Evolutionary conservation across 2,113 vertebrate species (phyloP).

Genomic region (Chiloscyllium plagiosum): DNA sequence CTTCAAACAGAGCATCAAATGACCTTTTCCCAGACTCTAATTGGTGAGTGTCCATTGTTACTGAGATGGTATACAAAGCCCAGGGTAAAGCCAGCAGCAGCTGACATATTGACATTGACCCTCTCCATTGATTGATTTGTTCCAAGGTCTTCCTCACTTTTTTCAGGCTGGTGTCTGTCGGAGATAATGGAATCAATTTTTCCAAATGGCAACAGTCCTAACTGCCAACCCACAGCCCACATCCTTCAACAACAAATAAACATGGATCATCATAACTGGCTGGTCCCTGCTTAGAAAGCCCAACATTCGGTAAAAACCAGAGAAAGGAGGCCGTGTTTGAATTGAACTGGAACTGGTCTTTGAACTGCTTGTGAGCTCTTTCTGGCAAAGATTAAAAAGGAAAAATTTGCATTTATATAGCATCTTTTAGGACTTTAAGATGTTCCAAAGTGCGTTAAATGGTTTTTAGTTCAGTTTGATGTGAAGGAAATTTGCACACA

Average conservation of each 20-base stretch:
- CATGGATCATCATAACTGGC: background rate
- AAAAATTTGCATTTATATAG: background rate
- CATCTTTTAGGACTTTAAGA: background rate
- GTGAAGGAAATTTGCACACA: background rate
- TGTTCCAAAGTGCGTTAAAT: background rate
- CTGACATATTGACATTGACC: constrained; percentile 14
- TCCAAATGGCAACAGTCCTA: constrained; percentile 22
- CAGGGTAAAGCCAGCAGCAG: background rate
- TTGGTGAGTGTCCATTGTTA: background rate
- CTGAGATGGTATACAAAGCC: background rate
- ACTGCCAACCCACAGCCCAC: constrained; percentile 32
- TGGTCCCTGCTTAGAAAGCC: background rate
- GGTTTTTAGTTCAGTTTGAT: no score
- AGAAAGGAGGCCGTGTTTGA: background rate
- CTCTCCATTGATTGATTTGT: background rate
- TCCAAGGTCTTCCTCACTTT: constrained; percentile 26
- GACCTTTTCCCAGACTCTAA: background rate
- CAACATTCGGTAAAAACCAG: background rate
- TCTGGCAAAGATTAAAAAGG: background rate
- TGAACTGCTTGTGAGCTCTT: background rate
- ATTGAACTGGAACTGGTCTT: background rate
- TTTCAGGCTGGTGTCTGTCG: background rate
- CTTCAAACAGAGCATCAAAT: background rate
- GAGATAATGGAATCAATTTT: constrained; percentile 32
- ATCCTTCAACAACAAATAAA: constrained; percentile 17